A percentile compares a stretch with the other conserved stretches of the same genome.
These are phyloP conservation scores for Halcyon senegalensis DNA, from an alignment of 2,113 vertebrate species.

Conservation along the genomic window DNA sequence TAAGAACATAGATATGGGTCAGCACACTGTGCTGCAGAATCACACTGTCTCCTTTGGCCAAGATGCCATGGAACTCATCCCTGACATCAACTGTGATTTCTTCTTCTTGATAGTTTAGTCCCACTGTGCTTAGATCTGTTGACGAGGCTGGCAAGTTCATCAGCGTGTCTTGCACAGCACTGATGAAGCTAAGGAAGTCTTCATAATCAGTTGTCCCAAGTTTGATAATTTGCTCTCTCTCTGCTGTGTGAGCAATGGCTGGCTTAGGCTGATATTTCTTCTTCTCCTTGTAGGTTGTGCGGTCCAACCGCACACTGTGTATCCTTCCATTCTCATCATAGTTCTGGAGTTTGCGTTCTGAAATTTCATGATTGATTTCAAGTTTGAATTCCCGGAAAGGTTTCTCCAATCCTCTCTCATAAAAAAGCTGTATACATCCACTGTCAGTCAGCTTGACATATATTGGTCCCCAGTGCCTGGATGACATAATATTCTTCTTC, in stretches of 20 bases:
- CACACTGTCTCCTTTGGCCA: constrained; percentile 78
- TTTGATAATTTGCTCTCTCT: constrained; percentile 86
- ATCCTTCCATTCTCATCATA: constrained; percentile 87
- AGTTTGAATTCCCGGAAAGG: constrained; percentile 87
- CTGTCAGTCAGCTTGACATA: constrained; percentile 80
- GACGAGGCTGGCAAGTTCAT: constrained; percentile 76
- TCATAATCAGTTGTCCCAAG: constrained; percentile 85
- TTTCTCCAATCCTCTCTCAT: constrained; percentile 88
- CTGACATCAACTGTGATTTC: constrained; percentile 86
- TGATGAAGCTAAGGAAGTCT: constrained; percentile 86
- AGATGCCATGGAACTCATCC: constrained; percentile 84
- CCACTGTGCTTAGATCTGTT: constrained; percentile 77
- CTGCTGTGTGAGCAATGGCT: constrained; percentile 79
- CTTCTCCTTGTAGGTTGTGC: constrained; percentile 86
- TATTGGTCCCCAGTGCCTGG: constrained; percentile 93
- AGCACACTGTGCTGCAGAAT: constrained; percentile 82
- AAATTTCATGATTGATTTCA: constrained; percentile 83
- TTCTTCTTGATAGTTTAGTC: constrained; percentile 84
- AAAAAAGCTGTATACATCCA: constrained; percentile 84
- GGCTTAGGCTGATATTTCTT: constrained; percentile 88
- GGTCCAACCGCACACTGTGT: constrained; percentile 86
- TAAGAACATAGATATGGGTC: constrained; percentile 83
- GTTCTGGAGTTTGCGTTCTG: constrained; percentile 87
- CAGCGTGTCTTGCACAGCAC: constrained; percentile 79
- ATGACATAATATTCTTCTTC: constrained; percentile 94